phyloP scores from a whole-genome alignment of 2,888 invertebrate species.

The Melinaea marsaeus region DNA sequence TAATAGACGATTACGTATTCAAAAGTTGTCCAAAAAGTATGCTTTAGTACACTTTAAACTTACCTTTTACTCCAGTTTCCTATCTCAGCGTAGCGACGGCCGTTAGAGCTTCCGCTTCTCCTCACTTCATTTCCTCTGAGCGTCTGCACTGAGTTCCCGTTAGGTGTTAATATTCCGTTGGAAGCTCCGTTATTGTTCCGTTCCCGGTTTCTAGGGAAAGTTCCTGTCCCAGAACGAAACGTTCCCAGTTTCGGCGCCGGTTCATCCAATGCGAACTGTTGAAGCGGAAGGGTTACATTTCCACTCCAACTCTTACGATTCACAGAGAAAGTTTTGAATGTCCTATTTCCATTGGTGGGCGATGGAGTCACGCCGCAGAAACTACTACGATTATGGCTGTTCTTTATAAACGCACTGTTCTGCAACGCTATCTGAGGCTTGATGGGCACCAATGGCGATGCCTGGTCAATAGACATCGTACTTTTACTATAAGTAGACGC shows the following conservation, averaged over 20 bases:
- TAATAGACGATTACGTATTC: background rate
- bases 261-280: conserved; percentile 66
- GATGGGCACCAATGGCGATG: conserved; percentile 73
- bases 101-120: conserved; percentile 72
- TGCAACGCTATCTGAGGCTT: conserved; percentile 70
- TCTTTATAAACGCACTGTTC: conserved; percentile 73
- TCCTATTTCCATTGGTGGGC: conserved; percentile 64
- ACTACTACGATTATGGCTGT: conserved; percentile 75
- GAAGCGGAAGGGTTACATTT: conserved; percentile 72
- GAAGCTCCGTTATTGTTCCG: conserved; percentile 68
- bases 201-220: conserved; percentile 72
- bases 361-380: conserved; percentile 73
- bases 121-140: conserved; percentile 75
- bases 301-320: conserved; percentile 78
- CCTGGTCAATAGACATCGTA: conserved; percentile 77
- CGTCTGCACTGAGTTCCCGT: conserved; percentile 71
- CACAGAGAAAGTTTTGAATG: conserved; percentile 72
- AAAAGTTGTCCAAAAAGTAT: background rate
- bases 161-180: conserved; percentile 74
- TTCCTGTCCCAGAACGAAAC: conserved; percentile 72
- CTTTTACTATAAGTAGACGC: conserved; percentile 53
- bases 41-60: conserved; percentile 43
- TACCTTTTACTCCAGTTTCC: conserved; percentile 78
- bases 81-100: conserved; percentile 78
- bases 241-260: conserved; percentile 68